Conservation (phyloP, 2,888 invertebrate genomes). For the Galerucella pusilla region DNA sequence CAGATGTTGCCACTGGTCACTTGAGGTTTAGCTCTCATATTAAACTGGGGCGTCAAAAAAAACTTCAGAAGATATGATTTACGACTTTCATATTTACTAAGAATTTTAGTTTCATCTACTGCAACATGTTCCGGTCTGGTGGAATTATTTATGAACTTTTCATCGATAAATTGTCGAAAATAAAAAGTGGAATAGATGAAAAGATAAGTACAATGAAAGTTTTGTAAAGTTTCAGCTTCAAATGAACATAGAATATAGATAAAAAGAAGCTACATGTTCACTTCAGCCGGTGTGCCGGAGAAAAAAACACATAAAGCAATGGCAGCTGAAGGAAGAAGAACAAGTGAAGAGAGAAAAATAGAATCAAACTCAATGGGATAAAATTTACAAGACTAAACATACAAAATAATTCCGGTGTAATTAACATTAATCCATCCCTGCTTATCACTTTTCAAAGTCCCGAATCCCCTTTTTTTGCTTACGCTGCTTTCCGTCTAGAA, state of each 20-base stretch:
- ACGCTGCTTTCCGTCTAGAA: constrained; percentile 30
- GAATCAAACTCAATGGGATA: no score
- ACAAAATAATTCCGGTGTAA: neutral
- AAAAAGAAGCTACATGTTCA: no score
- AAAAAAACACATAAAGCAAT: no score
- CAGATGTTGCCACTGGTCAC: constrained; percentile 61
- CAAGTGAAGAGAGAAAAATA: no score
- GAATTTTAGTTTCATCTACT: constrained; percentile 58
- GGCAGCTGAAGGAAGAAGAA: no score
- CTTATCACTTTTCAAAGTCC: constrained; percentile 2
- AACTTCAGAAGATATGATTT: constrained; percentile 42
- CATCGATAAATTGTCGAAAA: no score
- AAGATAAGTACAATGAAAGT: no score
- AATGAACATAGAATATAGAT: no score
- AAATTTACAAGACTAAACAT: no score
- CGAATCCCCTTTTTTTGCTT: constrained; percentile 37
- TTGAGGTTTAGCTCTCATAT: constrained; percentile 58
- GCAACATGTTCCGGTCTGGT: constrained; percentile 43
- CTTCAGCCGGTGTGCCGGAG: no score
- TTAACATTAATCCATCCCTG: constrained; percentile 22
- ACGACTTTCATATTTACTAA: constrained; percentile 51
- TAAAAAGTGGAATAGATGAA: no score
- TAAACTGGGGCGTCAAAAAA: constrained; percentile 47
- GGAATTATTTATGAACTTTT: neutral
- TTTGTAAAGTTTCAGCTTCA: no score